Evolutionary conservation across 2,113 vertebrate species (phyloP), one percentile per base, ranked within the genome.

Genomic region (Tetrax tetrax): DNA sequence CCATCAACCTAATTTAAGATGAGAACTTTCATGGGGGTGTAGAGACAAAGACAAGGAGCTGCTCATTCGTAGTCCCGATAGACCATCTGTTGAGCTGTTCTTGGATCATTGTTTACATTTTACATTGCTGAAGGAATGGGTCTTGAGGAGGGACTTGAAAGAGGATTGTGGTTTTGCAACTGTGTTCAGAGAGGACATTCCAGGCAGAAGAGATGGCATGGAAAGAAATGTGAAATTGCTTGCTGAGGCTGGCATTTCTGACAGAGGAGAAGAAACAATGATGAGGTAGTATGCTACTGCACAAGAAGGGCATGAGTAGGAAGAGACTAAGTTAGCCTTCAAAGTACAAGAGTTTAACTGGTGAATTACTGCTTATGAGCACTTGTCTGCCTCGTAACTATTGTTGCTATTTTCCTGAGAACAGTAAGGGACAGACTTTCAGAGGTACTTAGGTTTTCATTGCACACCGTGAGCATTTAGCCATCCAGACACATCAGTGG

Each of bases 1-100:
- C 79, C 64, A 86, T 88, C 92, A 77, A 64, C 68, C 64, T 93
- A 92, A 90, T 95, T 95, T 95, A 88, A 80, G 75, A 94, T 86
- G 87, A 90, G 86, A 95, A 91, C 68, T 75, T 89, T 64, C 64
- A 61, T 79, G 57, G 57, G 50, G 33, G 41, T 91, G 48, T 87
- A 89, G 83, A 91, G 45, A 89, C 91, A 94, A 95, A 94, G 77
- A 61, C 60, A 84, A 89, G 88, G 79, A 96, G 43, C 35, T 83
- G 54, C 78, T 93, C 12, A 0, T 82, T 90, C 37, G 21, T 84
- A 69, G 37, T 95, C 48, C 87, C 70, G 72, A 0, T 10, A 64
- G 81, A 48, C 57, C 41, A 38, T 84, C 59, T 91, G 43, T 10
- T 82, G 87, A 93, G 53, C 57, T 82, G 87, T 82, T 89, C 76